These are phyloP conservation scores for Eurytoma adleriae DNA, from an alignment of 2,888 invertebrate species.

Conservation along the genomic window DNA sequence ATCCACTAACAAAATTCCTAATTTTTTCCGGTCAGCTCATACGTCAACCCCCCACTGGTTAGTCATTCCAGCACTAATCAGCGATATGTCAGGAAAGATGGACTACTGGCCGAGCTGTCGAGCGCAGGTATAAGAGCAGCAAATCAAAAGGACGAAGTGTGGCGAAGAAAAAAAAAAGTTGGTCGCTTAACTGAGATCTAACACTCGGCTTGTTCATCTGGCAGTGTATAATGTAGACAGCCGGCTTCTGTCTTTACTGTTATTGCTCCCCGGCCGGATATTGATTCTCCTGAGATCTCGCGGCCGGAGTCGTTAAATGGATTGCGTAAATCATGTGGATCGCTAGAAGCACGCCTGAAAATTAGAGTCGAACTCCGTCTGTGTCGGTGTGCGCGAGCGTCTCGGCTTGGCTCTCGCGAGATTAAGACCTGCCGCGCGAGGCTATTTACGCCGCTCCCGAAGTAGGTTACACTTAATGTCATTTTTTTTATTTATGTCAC, in stretches of 20 bases:
- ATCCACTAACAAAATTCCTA: no score
- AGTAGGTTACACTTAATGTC: constrained; percentile 23
- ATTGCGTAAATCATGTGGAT: constrained; percentile 52
- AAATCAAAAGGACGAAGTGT: not conserved
- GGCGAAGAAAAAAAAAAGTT: no score
- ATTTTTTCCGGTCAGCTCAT: no score
- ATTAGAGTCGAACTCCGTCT: constrained; percentile 27
- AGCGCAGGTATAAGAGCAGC: not conserved
- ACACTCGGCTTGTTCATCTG: constrained; percentile 43
- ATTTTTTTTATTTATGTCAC: not conserved
- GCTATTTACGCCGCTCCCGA: constrained; percentile 42
- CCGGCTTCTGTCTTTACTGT: constrained; percentile 32
- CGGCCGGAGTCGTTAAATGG: constrained; percentile 49
- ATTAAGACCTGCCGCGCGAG: constrained; percentile 38
- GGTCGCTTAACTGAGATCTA: constrained; percentile 21
- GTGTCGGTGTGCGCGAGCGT: constrained; percentile 2
- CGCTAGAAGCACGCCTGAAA: constrained; percentile 10
- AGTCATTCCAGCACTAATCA: no score
- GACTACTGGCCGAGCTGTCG: not conserved
- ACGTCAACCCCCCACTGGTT: no score
- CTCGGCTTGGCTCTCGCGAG: constrained; percentile 26
- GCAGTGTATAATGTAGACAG: not conserved
- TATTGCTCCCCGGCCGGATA: constrained; percentile 51
- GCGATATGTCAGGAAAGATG: no score
- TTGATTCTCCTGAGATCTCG: constrained; percentile 53